phyloP scores from a whole-genome alignment of 2,888 invertebrate species.

The Apodemia zela region DNA sequence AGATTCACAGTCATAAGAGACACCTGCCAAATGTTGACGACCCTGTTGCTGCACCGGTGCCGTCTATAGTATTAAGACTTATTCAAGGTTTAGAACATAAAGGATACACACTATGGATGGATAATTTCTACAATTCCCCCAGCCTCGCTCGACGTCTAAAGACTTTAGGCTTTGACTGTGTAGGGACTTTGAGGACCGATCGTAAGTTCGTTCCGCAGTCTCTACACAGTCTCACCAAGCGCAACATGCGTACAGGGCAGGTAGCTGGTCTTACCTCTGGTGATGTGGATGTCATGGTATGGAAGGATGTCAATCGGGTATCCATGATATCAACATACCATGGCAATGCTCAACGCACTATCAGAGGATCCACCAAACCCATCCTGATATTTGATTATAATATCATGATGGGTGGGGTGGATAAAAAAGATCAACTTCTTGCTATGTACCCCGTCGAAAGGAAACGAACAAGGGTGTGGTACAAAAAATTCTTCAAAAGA shows the following conservation, averaged over 20 bases:
- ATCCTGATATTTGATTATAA: not conserved
- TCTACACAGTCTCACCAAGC: too few relatives aligned
- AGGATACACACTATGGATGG: conserved; percentile 35
- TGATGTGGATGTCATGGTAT: too few relatives aligned
- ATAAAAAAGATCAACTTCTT: not conserved
- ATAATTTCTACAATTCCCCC: conserved; percentile 35
- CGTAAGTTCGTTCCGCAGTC: not conserved
- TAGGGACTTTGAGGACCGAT: conserved; percentile 23
- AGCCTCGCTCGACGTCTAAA: conserved; percentile 19
- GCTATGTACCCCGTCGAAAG: not conserved
- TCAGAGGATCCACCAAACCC: not conserved
- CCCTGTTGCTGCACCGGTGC: conserved; percentile 22
- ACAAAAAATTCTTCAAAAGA: not conserved
- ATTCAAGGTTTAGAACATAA: conserved; percentile 27
- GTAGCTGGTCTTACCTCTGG: too few relatives aligned
- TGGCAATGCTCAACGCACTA: not conserved
- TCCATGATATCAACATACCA: too few relatives aligned
- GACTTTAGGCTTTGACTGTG: conserved; percentile 23
- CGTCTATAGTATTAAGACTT: conserved; percentile 26
- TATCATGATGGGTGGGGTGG: too few relatives aligned
- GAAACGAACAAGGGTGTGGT: not conserved
- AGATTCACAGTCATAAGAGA: conserved; percentile 26
- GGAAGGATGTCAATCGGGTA: too few relatives aligned
- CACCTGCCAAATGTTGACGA: too few relatives aligned
- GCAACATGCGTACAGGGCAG: too few relatives aligned